These are phyloP conservation scores for Phyllostomus discolor DNA, from an alignment of 2,113 vertebrate species.

Conservation along the genomic window DNA sequence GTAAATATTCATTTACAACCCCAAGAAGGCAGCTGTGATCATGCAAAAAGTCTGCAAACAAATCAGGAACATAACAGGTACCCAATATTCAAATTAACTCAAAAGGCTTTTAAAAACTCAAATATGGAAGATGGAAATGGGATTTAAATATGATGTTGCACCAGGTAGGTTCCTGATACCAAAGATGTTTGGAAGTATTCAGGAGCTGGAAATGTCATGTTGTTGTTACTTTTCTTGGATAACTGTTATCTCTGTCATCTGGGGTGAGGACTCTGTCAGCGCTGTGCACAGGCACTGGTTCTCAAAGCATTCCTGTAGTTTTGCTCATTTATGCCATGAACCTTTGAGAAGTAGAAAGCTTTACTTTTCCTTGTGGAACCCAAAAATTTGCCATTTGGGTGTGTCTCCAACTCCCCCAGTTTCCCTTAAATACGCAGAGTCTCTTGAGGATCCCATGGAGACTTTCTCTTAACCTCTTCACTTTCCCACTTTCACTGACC, in stretches of 20 bases:
- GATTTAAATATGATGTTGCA: not conserved
- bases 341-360: not conserved
- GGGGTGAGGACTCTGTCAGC: not conserved
- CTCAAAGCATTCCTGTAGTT: not conserved
- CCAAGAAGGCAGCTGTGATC: not conserved
- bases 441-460: not conserved
- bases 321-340: not conserved
- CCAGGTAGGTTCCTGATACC: not conserved
- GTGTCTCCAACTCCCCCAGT: too few relatives aligned
- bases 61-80: constrained; percentile 39
- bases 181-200: not conserved
- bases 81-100: not conserved
- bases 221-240: not conserved
- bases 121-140: not conserved
- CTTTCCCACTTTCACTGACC: not conserved
- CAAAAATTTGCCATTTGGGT: not conserved
- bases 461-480: not conserved
- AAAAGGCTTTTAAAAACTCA: not conserved
- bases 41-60: not conserved
- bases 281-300: not conserved
- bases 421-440: not conserved
- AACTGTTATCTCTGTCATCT: not conserved
- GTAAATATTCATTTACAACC: not conserved
- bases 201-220: not conserved
- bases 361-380: not conserved